phyloP scores from a whole-genome alignment of 1,140 invertebrate species.

The Dendrolimus kikuchii region DNA sequence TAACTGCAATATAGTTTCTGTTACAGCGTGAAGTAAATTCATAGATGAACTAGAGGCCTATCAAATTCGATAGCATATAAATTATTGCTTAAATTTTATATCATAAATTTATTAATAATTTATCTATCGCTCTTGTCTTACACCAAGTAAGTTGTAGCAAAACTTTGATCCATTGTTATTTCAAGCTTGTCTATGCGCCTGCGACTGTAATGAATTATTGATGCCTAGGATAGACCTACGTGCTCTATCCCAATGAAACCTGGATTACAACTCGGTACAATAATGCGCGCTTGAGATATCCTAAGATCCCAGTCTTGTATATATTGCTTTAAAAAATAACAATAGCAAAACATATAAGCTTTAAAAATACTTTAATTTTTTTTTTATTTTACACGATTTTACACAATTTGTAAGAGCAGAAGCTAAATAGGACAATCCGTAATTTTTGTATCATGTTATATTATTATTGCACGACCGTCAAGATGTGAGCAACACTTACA shows the following conservation, averaged over 20 bases:
- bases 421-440: background rate
- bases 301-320: too few relatives aligned
- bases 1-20: too few relatives aligned
- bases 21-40: too few relatives aligned
- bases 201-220: conserved; percentile 56
- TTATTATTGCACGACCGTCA: conserved; percentile 13
- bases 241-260: conserved; percentile 30
- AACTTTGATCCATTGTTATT: conserved; percentile 57
- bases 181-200: conserved; percentile 42
- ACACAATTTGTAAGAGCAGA: too few relatives aligned
- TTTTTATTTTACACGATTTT: too few relatives aligned
- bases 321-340: too few relatives aligned
- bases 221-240: conserved; percentile 45
- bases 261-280: conserved; percentile 31
- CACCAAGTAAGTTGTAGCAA: conserved; percentile 20
- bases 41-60: too few relatives aligned
- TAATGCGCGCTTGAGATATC: background rate
- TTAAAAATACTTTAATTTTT: too few relatives aligned
- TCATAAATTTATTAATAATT: too few relatives aligned
- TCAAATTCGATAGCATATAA: too few relatives aligned
- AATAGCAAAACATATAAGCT: too few relatives aligned
- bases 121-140: conserved; percentile 7
- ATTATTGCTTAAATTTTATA: too few relatives aligned
- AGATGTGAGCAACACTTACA: conserved; percentile 16
- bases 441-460: conserved; percentile 11